These are phyloP conservation scores for Dyspetes luteomarginatus DNA, from an alignment of 2,888 invertebrate genomes.

Conservation along the genomic window DNA sequence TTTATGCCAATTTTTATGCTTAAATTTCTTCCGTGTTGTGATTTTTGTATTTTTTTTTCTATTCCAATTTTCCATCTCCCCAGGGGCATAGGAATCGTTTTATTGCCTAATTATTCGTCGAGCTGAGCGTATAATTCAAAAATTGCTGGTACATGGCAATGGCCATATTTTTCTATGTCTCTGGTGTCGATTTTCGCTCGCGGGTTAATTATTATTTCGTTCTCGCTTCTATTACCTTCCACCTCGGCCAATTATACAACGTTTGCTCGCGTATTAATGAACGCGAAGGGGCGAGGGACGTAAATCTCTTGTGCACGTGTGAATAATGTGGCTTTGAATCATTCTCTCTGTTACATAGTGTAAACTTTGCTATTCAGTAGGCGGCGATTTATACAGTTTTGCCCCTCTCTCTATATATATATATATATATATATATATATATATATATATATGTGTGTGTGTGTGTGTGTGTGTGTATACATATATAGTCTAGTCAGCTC, in stretches of 20 bases:
- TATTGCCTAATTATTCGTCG: too few relatives aligned
- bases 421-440: background rate
- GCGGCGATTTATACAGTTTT: too few relatives aligned
- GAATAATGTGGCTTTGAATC: too few relatives aligned
- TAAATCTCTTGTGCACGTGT: slow-evolving; percentile 16
- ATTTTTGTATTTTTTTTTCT: too few relatives aligned
- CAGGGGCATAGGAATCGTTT: too few relatives aligned
- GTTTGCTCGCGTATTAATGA: slow-evolving; percentile 68
- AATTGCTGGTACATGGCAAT: slow-evolving; percentile 26
- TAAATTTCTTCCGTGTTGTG: too few relatives aligned
- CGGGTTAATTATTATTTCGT: slow-evolving; percentile 57
- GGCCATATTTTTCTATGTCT: slow-evolving; percentile 3
- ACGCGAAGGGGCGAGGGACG: slow-evolving; percentile 51
- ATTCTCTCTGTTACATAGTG: background rate
- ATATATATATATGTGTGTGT: background rate
- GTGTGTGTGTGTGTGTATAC: slow-evolving; percentile 6
- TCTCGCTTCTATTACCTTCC: slow-evolving; percentile 30
- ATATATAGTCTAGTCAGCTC: slow-evolving; percentile 3
- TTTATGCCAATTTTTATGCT: too few relatives aligned
- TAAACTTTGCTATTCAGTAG: too few relatives aligned
- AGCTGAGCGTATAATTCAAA: background rate
- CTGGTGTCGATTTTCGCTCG: slow-evolving; percentile 27
- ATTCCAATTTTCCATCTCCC: too few relatives aligned
- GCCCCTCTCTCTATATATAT: too few relatives aligned
- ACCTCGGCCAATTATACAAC: slow-evolving; percentile 64